Base-by-base conservation (phyloP, 2,888 invertebrate genomes). In the Drosophila longiperda region DNA sequence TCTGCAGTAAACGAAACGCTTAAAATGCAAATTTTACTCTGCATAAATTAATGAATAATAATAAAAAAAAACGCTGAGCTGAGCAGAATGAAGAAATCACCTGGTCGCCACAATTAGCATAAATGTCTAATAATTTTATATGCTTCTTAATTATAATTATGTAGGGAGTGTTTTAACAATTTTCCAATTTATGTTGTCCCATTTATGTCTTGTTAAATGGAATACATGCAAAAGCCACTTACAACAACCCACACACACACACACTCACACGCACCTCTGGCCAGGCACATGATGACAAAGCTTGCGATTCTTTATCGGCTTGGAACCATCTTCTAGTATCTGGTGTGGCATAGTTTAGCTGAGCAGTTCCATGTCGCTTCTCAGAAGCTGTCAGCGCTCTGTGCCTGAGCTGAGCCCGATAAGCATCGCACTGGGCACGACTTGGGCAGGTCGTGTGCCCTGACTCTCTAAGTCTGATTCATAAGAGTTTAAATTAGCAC, bases 11-110 rank as follows among this genome's bases (percentile, higher is more conserved):
- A 59, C 55, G 48, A 49, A 52, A 65, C 60, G 82, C 77, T 82
- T 79, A 73, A 82, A 79, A 87, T 87, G 87, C 84, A 75, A 84
- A 87, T 88, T 84, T 74, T 66, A 84, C 68, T 80, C 54, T 73
- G 78, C 72, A 86, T 86, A 87, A 78, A 74, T 87, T 84, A 83
- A 73, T 70, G 32, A 40, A 52, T 29, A 52, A 33, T 69, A 71
- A 54, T 50, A 54, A 11, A 57, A 40, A 33, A n/a, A 52, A 52
- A 33, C 9, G 29, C 55, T 57, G 65, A 60, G 55, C 32, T 49
- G 54, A 63, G 57, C 36, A 55, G 72, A 81, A 85, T 88, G 71
- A 82, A 84, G 83, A 84, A 87, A 88, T 91, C 88, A 90, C 80
- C 80, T 78, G 79, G 71, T 68, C 80, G 68, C 77, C 77, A 60